Conservation (phyloP, 2,797 vertebrate species). For the Chromobotia macracanthus region DNA sequence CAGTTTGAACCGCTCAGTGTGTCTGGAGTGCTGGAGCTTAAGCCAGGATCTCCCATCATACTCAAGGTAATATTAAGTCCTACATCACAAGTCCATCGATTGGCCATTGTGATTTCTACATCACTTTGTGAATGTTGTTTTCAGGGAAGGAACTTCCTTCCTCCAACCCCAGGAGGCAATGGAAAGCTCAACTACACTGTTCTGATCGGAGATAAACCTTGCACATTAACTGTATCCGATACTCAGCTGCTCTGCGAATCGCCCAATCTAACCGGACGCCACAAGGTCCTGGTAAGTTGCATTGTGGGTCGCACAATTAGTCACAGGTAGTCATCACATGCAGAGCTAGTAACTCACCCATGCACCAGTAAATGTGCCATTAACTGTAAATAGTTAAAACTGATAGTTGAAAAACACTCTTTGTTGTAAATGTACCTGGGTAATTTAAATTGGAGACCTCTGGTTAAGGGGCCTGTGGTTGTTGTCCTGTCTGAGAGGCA, state of each 20-base stretch:
- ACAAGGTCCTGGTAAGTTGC: slow-evolving; percentile 94
- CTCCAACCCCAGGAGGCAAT: slow-evolving; percentile 88
- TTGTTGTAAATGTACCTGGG: not conserved
- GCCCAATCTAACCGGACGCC: slow-evolving; percentile 91
- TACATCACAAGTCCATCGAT: not conserved
- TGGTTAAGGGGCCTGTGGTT: slow-evolving; percentile 40
- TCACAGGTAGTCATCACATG: not conserved
- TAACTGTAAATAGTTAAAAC: not conserved
- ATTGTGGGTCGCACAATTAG: not conserved
- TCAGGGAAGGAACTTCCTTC: slow-evolving; percentile 94
- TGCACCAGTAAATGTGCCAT: not conserved
- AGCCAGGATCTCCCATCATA: slow-evolving; percentile 96
- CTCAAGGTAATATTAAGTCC: slow-evolving; percentile 81
- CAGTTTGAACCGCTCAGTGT: slow-evolving; percentile 89
- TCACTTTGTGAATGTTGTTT: slow-evolving; percentile 31
- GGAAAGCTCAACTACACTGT: slow-evolving; percentile 96
- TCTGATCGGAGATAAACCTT: slow-evolving; percentile 92
- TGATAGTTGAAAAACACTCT: not conserved
- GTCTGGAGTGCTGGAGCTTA: slow-evolving; percentile 91
- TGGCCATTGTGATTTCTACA: not conserved
- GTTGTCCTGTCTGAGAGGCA: slow-evolving; percentile 64
- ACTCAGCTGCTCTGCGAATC: slow-evolving; percentile 96
- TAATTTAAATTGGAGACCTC: not conserved
- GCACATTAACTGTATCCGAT: slow-evolving; percentile 90
- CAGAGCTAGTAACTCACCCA: not conserved